phyloP scores from a whole-genome alignment of 2,888 invertebrate species.

The Bhutanitis thaidina region DNA sequence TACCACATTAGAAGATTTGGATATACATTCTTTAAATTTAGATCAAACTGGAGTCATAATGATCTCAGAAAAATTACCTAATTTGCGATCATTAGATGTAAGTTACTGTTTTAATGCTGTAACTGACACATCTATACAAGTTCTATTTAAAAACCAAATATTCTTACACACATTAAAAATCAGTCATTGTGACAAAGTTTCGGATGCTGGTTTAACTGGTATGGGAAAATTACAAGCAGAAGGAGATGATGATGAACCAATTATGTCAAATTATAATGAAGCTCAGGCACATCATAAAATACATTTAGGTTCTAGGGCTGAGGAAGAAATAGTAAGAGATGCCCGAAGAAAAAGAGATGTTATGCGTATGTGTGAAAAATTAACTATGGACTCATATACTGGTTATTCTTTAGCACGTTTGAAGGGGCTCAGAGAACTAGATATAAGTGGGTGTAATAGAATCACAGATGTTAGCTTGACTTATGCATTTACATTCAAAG shows the following conservation, averaged over 20 bases:
- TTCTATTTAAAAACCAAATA: slow-evolving; percentile 82
- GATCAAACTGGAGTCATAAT: slow-evolving; percentile 81
- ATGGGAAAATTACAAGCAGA: slow-evolving; percentile 73
- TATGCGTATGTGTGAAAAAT: slow-evolving; percentile 80
- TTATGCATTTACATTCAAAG: slow-evolving; percentile 83
- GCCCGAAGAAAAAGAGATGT: slow-evolving; percentile 82
- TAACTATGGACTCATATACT: slow-evolving; percentile 55
- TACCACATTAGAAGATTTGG: slow-evolving; percentile 69
- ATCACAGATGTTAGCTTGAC: slow-evolving; percentile 86
- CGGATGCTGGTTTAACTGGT: slow-evolving; percentile 86
- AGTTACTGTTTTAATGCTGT: slow-evolving; percentile 86
- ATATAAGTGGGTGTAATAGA: slow-evolving; percentile 84
- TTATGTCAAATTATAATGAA: slow-evolving; percentile 52
- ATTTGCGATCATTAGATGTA: slow-evolving; percentile 81
- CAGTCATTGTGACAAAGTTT: slow-evolving; percentile 83
- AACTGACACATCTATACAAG: slow-evolving; percentile 84
- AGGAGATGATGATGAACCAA: slow-evolving; percentile 48
- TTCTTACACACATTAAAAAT: slow-evolving; percentile 81
- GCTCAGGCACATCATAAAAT: slow-evolving; percentile 57
- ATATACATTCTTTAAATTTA: slow-evolving; percentile 80
- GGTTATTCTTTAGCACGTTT: slow-evolving; percentile 78
- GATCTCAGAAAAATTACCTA: slow-evolving; percentile 79
- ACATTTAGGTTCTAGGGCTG: slow-evolving; percentile 82
- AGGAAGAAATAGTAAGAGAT: slow-evolving; percentile 84
- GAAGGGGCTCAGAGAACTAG: slow-evolving; percentile 77